Evolutionary conservation across 2,888 invertebrate genomes (phyloP).

Genomic region (Altica lythri): DNA sequence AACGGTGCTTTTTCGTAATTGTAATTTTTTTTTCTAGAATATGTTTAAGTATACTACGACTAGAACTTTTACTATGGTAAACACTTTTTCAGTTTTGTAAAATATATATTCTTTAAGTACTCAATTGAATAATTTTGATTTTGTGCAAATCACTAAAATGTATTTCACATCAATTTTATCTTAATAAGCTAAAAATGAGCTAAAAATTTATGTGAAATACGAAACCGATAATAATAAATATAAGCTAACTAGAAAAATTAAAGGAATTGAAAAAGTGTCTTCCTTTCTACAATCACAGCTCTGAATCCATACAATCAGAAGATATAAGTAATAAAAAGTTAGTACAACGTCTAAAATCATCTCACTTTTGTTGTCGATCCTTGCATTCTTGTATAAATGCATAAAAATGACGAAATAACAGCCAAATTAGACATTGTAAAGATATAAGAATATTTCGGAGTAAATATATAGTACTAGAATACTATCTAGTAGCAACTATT

Average conservation of each 20-base stretch:
- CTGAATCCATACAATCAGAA: conserved; percentile 51
- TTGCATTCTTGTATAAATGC: conserved; percentile 56
- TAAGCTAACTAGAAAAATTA: conserved; percentile 5
- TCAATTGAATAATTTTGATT: no score
- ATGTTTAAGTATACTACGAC: conserved; percentile 42
- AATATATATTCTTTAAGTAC: background rate
- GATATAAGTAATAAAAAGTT: conserved; percentile 46
- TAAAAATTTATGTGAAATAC: no score
- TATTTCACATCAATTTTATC: background rate
- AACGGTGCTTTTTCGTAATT: conserved; percentile 18
- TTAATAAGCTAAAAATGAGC: background rate
- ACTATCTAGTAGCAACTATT: conserved; percentile 34
- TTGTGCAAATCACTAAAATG: no score
- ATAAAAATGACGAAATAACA: conserved; percentile 56
- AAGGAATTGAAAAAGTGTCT: conserved; percentile 45
- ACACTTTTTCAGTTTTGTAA: conserved; percentile 41
- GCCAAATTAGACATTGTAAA: conserved; percentile 55
- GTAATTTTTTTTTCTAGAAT: conserved; percentile 34
- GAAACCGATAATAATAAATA: no score
- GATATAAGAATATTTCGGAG: conserved; percentile 43
- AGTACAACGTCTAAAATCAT: conserved; percentile 56
- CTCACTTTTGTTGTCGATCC: conserved; percentile 60
- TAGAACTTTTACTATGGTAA: conserved; percentile 46
- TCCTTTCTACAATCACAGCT: conserved; percentile 56
- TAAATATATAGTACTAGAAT: conserved; percentile 34